A percentile compares a stretch with the other conserved stretches of the same genome.
These are phyloP conservation scores for Diuraphis noxia DNA, from an alignment of 1,140 invertebrate species.

Conservation along the genomic window DNA sequence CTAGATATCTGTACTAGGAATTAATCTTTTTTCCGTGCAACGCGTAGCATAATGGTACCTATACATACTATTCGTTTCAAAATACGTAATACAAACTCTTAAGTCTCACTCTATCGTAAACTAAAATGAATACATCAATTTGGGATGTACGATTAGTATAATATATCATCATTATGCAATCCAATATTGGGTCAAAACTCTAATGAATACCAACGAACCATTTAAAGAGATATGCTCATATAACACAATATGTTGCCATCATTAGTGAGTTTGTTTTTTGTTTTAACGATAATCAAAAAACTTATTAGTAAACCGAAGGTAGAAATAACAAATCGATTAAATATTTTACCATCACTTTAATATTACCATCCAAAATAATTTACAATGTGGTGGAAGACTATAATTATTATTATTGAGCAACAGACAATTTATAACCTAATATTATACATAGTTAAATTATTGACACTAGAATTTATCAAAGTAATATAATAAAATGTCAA, in stretches of 20 bases:
- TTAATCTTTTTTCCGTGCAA: not conserved
- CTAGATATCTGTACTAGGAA: not conserved
- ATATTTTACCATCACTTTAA: not conserved
- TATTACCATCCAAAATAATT: not conserved
- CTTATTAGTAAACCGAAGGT: not conserved
- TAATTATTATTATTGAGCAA: not conserved
- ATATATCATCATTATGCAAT: not conserved
- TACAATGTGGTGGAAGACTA: not conserved
- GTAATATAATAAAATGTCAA: not conserved
- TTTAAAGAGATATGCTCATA: not conserved
- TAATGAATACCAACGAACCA: not conserved
- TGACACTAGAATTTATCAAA: not conserved
- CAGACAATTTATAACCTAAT: not conserved
- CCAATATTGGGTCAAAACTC: not conserved
- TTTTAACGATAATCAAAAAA: not conserved
- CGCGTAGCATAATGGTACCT: not conserved
- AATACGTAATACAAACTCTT: not conserved
- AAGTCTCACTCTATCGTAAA: too few species aligned
- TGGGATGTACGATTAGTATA: not conserved
- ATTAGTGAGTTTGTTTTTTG: not conserved
- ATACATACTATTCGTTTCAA: not conserved
- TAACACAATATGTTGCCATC: not conserved
- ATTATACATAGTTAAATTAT: not conserved
- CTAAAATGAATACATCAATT: too few species aligned
- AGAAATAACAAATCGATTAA: not conserved